Conservation (phyloP, 2,888 invertebrate genomes). For the Trichopoda pennipes region DNA sequence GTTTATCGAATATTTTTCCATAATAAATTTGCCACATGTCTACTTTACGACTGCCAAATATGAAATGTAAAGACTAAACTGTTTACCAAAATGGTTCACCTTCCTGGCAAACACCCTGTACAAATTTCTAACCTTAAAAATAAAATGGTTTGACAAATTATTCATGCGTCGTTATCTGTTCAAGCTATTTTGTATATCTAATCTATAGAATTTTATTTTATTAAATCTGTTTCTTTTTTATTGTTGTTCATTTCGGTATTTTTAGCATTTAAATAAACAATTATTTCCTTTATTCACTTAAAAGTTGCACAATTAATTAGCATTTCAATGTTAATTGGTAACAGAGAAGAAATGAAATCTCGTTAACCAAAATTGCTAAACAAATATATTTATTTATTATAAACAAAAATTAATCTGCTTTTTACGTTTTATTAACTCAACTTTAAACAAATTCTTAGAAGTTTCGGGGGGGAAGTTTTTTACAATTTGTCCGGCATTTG, state of each 20-base stretch:
- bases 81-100: neutral
- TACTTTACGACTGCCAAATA: no score
- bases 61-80: no score
- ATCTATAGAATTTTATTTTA: conserved; percentile 8
- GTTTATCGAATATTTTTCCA: no score
- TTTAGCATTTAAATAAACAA: neutral
- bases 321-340: conserved; percentile 66
- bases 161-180: conserved; percentile 12
- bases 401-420: conserved; percentile 65
- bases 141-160: neutral
- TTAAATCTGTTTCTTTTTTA: conserved; percentile 1
- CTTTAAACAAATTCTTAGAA: conserved; percentile 21
- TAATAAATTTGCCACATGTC: no score
- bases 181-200: conserved; percentile 40
- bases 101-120: neutral
- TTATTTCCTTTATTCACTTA: conserved; percentile 17
- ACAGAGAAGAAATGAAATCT: conserved; percentile 19
- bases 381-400: conserved; percentile 58
- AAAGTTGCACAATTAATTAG: conserved; percentile 65
- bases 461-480: conserved; percentile 33
- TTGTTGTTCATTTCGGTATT: conserved; percentile 33
- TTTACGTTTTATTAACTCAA: conserved; percentile 14
- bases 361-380: conserved; percentile 37
- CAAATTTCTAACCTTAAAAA: conserved; percentile 5
- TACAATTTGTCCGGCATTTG: neutral